These are phyloP conservation scores for Bagarius yarrelli DNA, from an alignment of 2,113 vertebrate genomes.

Conservation along the genomic window DNA sequence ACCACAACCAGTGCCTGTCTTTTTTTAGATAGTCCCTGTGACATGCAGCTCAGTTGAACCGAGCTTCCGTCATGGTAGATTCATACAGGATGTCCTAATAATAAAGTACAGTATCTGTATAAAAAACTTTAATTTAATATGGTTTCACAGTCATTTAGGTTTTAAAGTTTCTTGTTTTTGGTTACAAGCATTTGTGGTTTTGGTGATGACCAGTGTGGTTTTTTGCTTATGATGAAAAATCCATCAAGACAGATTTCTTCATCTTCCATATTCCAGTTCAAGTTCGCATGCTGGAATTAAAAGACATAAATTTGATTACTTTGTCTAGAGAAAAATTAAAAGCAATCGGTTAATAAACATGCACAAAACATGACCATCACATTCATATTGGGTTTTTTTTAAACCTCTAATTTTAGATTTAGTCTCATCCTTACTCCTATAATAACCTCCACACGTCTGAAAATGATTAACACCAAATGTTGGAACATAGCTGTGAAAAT, in stretches of 20 bases:
- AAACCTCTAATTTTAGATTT: too few relatives aligned
- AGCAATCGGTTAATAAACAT: not conserved
- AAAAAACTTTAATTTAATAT: not conserved
- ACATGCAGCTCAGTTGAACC: not conserved
- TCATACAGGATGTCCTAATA: not conserved
- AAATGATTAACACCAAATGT: too few relatives aligned
- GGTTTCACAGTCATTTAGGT: not conserved
- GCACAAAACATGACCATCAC: too few relatives aligned
- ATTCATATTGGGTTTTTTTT: too few relatives aligned
- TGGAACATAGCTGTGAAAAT: too few relatives aligned
- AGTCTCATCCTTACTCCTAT: too few relatives aligned
- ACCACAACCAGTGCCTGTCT: slow-evolving; percentile 31
- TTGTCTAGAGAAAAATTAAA: not conserved
- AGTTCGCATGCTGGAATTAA: slow-evolving; percentile 63
- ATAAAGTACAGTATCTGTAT: not conserved
- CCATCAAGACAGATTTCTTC: not conserved
- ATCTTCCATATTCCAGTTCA: slow-evolving; percentile 59
- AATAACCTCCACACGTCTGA: too few relatives aligned
- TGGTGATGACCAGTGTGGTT: not conserved
- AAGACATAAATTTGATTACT: slow-evolving; percentile 11
- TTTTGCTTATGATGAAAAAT: not conserved
- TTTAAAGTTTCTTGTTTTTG: not conserved
- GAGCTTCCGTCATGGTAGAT: not conserved
- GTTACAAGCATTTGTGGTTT: not conserved
- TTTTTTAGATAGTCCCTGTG: slow-evolving; percentile 31